Evolutionary conservation across 2,113 vertebrate genomes (phyloP), one percentile per base, ranked within the genome.

Genomic region (Cinclus cinclus): DNA sequence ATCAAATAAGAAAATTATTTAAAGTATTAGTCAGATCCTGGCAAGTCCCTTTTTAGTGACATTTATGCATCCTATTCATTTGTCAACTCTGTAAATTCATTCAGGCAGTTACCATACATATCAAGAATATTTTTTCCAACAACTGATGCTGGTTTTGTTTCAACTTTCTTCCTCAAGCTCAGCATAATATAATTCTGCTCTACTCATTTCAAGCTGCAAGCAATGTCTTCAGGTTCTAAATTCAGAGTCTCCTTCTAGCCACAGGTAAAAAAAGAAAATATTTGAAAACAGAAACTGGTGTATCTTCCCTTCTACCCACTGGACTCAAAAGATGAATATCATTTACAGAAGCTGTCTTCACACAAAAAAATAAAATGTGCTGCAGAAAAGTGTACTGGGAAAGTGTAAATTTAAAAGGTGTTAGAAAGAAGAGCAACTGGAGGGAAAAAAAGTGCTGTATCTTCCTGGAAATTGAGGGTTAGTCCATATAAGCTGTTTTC

Each of bases 31-130:
- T 92, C 82, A 95, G 64, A 81, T 10, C n/a, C 46, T 47, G 75
- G 58, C 2, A 24, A 92, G 87, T 92, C 82, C 75, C 92, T 80
- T 95, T 67, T 22, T 76, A 33, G 81, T 77, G 84, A 74, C 71
- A 90, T 63, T 94, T 94, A 77, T 58, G 28, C 31, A 91, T 83
- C 37, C 75, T 59, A 80, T 42, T 85, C 53, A 91, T 94, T 73
- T 88, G 49, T 79, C 37, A 89, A 84, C 58, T 49, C 65, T 73
- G 70, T 89, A 91, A 96, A 95, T 42, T 96, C 78, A 90, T 88
- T 94, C 67, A 77, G 75, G 50, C 55, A 74, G 59, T 83, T 79
- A 92, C 55, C 50, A 95, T 96, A 91, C 37, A 62, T 12, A 85
- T 28, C 31, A 85, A 91, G 39, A 89, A 59, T 31, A 47, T 6